Conservation (phyloP, 1,140 invertebrate species). For the Bombus huntii region DNA sequence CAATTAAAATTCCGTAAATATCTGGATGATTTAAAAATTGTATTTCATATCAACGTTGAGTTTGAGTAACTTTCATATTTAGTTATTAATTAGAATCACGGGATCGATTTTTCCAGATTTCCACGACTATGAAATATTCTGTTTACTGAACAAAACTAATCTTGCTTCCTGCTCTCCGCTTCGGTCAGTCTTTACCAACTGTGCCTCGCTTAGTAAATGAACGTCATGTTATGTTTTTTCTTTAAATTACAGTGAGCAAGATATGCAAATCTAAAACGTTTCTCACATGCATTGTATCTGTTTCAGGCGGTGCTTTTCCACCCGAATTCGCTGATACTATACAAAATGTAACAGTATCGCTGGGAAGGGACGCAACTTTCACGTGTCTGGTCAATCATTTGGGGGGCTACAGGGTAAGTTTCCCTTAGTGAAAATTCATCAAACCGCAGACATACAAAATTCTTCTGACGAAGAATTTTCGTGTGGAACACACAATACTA, state of each 20-base stretch:
- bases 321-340: constrained; percentile 93
- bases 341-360: constrained; percentile 91
- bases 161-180: not conserved
- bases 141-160: not conserved
- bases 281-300: constrained; percentile 53
- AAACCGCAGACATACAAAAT: not conserved
- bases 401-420: constrained; percentile 94
- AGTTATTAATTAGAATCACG: not conserved
- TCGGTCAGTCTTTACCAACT: constrained; percentile 27
- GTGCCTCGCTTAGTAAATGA: constrained; percentile 32
- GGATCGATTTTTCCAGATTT: not conserved
- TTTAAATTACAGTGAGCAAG: constrained; percentile 39
- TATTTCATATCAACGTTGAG: not conserved
- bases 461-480: not conserved
- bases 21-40: not conserved
- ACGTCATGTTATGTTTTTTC: not conserved
- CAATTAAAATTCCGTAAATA: not conserved
- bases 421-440: constrained; percentile 37
- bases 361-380: constrained; percentile 93
- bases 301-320: constrained; percentile 87
- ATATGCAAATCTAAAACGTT: constrained; percentile 50
- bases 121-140: too few species aligned
- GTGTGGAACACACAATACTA: too few species aligned
- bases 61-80: not conserved
- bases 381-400: constrained; percentile 93